A percentile compares a stretch with the other conserved stretches of the same genome.
Evolutionary conservation across 1,140 invertebrate genomes (phyloP).

Genomic region (Saccostrea glomerata): DNA sequence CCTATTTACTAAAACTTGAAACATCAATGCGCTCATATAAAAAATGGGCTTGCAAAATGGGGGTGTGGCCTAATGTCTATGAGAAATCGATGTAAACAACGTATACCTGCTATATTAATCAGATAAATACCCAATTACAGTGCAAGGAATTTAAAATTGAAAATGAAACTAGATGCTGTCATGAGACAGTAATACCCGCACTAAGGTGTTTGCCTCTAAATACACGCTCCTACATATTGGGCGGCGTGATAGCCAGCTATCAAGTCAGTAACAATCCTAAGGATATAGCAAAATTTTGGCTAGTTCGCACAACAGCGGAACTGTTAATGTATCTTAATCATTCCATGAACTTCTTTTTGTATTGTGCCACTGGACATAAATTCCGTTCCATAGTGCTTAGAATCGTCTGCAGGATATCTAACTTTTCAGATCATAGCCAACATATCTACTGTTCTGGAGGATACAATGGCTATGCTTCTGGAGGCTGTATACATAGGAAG

Average conservation of each 20-base stretch:
- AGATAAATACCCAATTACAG: too few species aligned
- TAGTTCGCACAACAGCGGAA: slow-evolving; percentile 70
- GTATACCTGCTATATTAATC: too few species aligned
- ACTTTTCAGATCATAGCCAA: slow-evolving; percentile 66
- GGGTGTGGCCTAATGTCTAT: too few species aligned
- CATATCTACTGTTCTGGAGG: slow-evolving; percentile 63
- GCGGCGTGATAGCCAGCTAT: slow-evolving; percentile 62
- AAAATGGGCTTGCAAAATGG: too few species aligned
- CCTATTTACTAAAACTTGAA: too few species aligned
- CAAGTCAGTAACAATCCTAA: slow-evolving; percentile 38
- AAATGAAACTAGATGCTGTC: too few species aligned
- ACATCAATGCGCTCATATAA: too few species aligned
- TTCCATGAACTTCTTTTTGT: slow-evolving; percentile 78
- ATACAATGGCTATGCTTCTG: slow-evolving; percentile 26
- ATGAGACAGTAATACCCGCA: too few species aligned
- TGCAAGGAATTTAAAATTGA: too few species aligned
- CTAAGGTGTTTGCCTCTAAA: too few species aligned
- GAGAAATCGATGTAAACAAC: too few species aligned
- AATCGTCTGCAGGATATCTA: slow-evolving; percentile 67
- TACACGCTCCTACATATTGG: too few species aligned
- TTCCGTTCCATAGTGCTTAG: slow-evolving; percentile 74
- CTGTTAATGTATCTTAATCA: slow-evolving; percentile 79
- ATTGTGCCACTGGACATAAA: slow-evolving; percentile 77
- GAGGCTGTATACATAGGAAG: slow-evolving; percentile 28
- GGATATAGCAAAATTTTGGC: slow-evolving; percentile 52